These are phyloP conservation scores for Argentina silus DNA, from an alignment of 2,797 vertebrate species.

Conservation along the genomic window DNA sequence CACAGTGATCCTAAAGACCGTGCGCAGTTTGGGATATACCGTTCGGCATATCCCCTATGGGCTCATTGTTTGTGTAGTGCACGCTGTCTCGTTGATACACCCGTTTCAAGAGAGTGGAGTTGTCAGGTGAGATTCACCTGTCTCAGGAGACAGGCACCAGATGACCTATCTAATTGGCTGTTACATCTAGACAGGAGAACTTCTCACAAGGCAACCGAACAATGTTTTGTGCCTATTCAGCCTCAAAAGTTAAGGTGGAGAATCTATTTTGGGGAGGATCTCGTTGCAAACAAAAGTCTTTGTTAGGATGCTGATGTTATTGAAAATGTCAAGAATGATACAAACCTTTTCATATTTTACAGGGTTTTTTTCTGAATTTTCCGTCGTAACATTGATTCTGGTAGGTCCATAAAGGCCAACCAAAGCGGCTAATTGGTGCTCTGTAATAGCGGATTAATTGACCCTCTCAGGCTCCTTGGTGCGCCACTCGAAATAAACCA, in stretches of 20 bases:
- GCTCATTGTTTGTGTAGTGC: constrained; percentile 10
- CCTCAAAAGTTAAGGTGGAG: background rate
- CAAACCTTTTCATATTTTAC: background rate
- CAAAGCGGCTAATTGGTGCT: constrained; percentile 50
- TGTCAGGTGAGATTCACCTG: constrained; percentile 35
- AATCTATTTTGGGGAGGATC: background rate
- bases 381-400: background rate
- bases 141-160: constrained; percentile 30
- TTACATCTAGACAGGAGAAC: constrained; percentile 23
- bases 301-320: background rate
- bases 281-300: background rate
- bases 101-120: constrained; percentile 5
- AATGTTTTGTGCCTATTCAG: background rate
- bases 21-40: background rate
- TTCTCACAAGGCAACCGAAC: background rate
- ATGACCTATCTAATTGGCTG: constrained; percentile 42
- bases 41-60: background rate
- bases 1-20: background rate
- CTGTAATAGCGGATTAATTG: constrained; percentile 53
- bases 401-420: constrained; percentile 10
- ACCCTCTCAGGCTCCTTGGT: constrained; percentile 27
- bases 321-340: background rate
- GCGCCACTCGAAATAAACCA: constrained; percentile 32
- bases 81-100: constrained; percentile 19
- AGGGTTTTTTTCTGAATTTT: background rate